Evolutionary conservation across 2,797 vertebrate genomes (phyloP), one percentile per base, ranked within the genome.

Genomic region (Platalea minor): DNA sequence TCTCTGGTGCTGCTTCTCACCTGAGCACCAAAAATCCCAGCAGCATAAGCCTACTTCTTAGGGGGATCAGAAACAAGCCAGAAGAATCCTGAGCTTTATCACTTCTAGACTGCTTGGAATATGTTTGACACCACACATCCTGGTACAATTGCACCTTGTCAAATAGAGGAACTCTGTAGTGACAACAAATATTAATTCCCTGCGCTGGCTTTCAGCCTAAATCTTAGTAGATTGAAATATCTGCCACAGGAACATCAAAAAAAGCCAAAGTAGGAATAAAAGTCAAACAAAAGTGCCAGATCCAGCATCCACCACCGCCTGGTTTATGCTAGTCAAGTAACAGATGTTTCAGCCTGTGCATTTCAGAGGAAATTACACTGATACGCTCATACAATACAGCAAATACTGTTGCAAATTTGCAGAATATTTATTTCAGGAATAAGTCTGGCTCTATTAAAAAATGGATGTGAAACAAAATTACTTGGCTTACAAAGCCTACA

Each of bases 121-220:
- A 78, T 20, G 53, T 78, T 92, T 91, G 80, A 78, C 76, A 94
- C 70, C 21, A 46, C 46, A 33, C 25, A 14, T 54, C 51, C 46
- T 25, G 56, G 51, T 60, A 83, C 76, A 65, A 89, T 77, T 90
- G 87, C 37, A 69, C 37, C 79, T 82, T 94, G 92, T 94, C 87
- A 85, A 82, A 82, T 1, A 92, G 51, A 90, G 67, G 33, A 82
- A 74, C 46, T 88, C 87, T 61, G 60, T 33, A 85, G 56, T 31
- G 46, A 82, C 60, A 82, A 77, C 88, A 88, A 73, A 81, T 82
- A 81, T 78, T 85, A 95, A 90, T 92, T 88, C 67, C 39, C 61
- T 65, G 29, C 29, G 72, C 75, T 91, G 76, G 67, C 65, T 91
- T 94, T 94, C 79, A 90, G 84, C 41, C 51, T 92, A 64, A 81